Base-by-base conservation (phyloP, 2,888 invertebrate species). In the Taenaris catops region DNA sequence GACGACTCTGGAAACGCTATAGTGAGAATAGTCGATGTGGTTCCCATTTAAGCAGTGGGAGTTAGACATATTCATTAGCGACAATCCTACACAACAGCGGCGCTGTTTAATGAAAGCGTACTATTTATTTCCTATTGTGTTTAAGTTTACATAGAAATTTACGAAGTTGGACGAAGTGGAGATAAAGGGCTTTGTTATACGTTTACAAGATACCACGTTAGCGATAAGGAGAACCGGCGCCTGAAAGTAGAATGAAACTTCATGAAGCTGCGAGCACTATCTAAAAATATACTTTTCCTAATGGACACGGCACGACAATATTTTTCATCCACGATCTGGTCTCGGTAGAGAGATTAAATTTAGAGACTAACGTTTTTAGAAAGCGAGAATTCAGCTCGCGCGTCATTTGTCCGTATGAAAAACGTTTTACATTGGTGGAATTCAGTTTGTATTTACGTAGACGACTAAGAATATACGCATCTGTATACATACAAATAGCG, bases 1-100 rank as follows among this genome's bases (percentile, higher is more conserved):
- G 84, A 84, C 80, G 80, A 81, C 79, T 80, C 70, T 66, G 60
- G 69, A 72, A 76, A 76, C 70, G 61, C 69, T 72, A 59, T 57
- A 68, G 71, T 68, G 60, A 56, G 57, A 70, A 71, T 68, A 65
- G 63, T 63, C 55, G 41, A 53, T 58, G 45, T 47, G 50, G 53
- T 69, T 63, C 51, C 55, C 51, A 59, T 31, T 40, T 34, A 41
- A 29, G 25, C 27, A 43, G 32, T 8, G 37, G 14, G 24, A 14
- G 16, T 39, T 16, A 33, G 17, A 40, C 20, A 31, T 38, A 44
- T 44, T 38, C 25, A 41, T 41, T 23, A 17, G 1, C 5, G n/a
- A 19, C n/a, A 21, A n/a, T 16, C 2, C 19, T 25, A 31, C 18
- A 17, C 7, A 28, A 12, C 4, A 20, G 21, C 16, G 23, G 8